These are phyloP conservation scores for Poeciliopsis turneri DNA, from an alignment of 2,797 vertebrate species.

Conservation along the genomic window DNA sequence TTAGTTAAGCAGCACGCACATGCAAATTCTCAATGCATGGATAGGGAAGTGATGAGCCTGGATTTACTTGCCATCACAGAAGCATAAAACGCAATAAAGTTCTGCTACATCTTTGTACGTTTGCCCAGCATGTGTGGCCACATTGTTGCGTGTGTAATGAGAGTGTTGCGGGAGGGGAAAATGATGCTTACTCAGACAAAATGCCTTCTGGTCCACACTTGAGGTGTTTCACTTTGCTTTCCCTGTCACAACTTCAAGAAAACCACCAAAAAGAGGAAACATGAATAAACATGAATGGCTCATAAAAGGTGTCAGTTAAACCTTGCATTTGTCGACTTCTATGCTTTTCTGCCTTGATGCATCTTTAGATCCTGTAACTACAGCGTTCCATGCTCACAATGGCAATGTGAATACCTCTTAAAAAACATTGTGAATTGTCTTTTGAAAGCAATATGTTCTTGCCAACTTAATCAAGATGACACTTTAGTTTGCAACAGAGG, in stretches of 20 bases:
- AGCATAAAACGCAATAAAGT: constrained; percentile 35
- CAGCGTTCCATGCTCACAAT: constrained; percentile 50
- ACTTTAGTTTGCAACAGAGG: constrained; percentile 1
- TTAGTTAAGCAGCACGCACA: constrained; percentile 25
- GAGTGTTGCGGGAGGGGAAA: constrained; percentile 64
- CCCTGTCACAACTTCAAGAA: constrained; percentile 56
- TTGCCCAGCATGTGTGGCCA: constrained; percentile 57
- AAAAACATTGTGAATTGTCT: constrained; percentile 28
- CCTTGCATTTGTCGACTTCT: constrained; percentile 12
- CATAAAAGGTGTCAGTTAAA: constrained; percentile 37
- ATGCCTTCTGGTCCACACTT: constrained; percentile 60
- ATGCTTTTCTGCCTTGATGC: constrained; percentile 19
- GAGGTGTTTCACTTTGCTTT: constrained; percentile 57
- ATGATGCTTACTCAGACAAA: constrained; percentile 63
- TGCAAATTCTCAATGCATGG: constrained; percentile 24
- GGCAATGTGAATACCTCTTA: constrained; percentile 53
- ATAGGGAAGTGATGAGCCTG: constrained; percentile 32
- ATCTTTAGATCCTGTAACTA: constrained; percentile 59
- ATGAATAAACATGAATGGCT: constrained; percentile 64
- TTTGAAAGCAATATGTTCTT: constrained; percentile 45
- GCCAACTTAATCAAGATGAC: constrained; percentile 34
- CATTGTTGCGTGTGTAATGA: constrained; percentile 66
- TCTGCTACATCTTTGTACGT: constrained; percentile 28
- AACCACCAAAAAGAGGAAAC: constrained; percentile 51
- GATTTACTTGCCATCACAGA: constrained; percentile 44